Conservation (phyloP, 2,888 invertebrate species). For the Melieria crassipennis region DNA sequence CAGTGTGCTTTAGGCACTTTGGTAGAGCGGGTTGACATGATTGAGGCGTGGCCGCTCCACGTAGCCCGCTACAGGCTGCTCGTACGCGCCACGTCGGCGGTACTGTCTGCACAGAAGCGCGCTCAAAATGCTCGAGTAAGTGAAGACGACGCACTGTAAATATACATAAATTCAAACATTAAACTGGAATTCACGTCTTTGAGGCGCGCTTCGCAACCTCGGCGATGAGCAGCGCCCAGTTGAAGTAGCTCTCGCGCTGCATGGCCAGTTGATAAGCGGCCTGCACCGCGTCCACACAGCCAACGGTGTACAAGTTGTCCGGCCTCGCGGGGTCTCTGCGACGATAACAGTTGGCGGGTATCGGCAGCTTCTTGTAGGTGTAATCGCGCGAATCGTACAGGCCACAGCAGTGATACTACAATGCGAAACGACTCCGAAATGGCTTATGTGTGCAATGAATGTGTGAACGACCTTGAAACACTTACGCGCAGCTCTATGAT, state of each 20-base stretch:
- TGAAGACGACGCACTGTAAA: slow-evolving; percentile 28
- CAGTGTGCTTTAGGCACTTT: background rate
- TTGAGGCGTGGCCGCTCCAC: slow-evolving; percentile 49
- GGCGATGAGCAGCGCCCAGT: slow-evolving; percentile 47
- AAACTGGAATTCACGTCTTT: no score
- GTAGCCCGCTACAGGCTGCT: slow-evolving; percentile 46
- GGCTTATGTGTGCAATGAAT: no score
- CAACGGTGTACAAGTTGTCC: slow-evolving; percentile 42
- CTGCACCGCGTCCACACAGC: slow-evolving; percentile 52
- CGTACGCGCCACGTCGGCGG: slow-evolving; percentile 34
- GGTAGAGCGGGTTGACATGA: slow-evolving; percentile 49
- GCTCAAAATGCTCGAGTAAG: slow-evolving; percentile 38
- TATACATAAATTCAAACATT: background rate
- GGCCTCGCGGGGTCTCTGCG: slow-evolving; percentile 18
- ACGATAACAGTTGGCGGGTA: slow-evolving; percentile 54
- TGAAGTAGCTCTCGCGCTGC: slow-evolving; percentile 53
- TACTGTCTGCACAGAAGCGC: slow-evolving; percentile 37
- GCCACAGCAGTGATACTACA: slow-evolving; percentile 52
- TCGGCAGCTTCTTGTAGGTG: slow-evolving; percentile 44
- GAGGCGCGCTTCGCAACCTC: slow-evolving; percentile 36
- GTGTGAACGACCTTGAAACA: background rate
- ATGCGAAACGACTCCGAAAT: background rate
- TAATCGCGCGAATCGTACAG: slow-evolving; percentile 52
- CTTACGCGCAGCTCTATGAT: slow-evolving; percentile 44
- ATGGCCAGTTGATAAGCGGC: slow-evolving; percentile 45